Evolutionary conservation across 2,888 invertebrate species (phyloP), one percentile per base, ranked within the genome.

Genomic region (Drosophila subsilvestris): DNA sequence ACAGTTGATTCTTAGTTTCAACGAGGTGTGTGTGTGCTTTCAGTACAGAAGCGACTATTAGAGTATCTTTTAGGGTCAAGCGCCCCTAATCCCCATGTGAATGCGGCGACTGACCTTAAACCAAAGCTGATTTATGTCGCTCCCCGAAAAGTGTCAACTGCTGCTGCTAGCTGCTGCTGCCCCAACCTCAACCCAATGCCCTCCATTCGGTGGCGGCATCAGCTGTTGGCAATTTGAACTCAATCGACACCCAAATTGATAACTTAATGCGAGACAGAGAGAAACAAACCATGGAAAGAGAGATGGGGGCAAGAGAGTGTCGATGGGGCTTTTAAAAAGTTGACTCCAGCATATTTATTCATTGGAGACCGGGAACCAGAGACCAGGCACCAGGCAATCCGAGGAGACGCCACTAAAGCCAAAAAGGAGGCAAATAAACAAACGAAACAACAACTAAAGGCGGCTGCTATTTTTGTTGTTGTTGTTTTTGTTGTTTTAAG

Each of bases 161-260:
- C 53, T 48, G 45, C n/a, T 32, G 12, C 65, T 71, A n/a, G 71
- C 47, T 48, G 45, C n/a, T 37, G 37, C 37, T n/a, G 37, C 14
- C 37, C 63, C 68, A 71, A 22, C 62, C 51, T 63, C 79, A 76
- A 73, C 84, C 84, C 79, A 87, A 56, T 85, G 88, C 63, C 84
- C 86, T 80, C 78, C 73, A 79, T 88, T 84, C 58, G 48, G 54
- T 18, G 50, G 53, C 47, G 45, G 80, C 76, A 74, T 87, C 87
- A 87, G 88, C 87, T 82, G 86, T 59, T 83, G 78, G 83, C 87
- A 82, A 83, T 78, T 76, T 69, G 80, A 86, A 86, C 86, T 76
- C 76, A 78, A 87, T 81, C 73, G 86, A 75, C 75, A 66, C 49
- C 76, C 63, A 86, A 86, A 83, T 87, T 87, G 87, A 83, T 87